Evolutionary conservation across 2,113 vertebrate species (phyloP).

Genomic region (Columba livia): DNA sequence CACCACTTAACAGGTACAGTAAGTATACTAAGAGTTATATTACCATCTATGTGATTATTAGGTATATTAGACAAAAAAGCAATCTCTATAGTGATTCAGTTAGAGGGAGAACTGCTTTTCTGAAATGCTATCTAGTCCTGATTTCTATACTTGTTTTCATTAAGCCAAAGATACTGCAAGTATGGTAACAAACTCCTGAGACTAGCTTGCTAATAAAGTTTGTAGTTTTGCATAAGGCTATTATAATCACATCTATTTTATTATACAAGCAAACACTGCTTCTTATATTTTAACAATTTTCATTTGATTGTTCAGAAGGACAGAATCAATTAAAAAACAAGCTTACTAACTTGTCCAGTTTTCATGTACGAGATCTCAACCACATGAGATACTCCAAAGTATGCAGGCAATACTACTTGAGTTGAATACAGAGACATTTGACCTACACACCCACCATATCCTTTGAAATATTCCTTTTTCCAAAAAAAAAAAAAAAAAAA

Average conservation of each 20-base stretch:
- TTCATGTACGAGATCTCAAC: neutral
- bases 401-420: neutral
- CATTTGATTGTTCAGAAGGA: neutral
- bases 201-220: neutral
- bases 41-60: neutral
- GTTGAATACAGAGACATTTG: neutral
- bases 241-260: neutral
- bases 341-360: neutral
- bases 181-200: neutral
- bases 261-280: neutral
- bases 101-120: neutral
- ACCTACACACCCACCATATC: neutral
- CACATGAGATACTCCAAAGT: neutral
- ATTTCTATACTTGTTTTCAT: neutral
- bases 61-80: neutral
- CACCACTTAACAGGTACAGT: neutral
- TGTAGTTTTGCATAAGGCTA: neutral
- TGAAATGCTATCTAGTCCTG: neutral
- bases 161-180: neutral
- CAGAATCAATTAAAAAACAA: neutral
- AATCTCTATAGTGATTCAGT: neutral
- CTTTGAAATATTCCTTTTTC: neutral
- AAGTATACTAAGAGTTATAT: neutral
- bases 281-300: neutral
- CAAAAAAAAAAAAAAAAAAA: neutral